These are phyloP conservation scores for sheep (Ovis aries) DNA, from an alignment of 2,113 vertebrate species.

Conservation along the genomic window DNA sequence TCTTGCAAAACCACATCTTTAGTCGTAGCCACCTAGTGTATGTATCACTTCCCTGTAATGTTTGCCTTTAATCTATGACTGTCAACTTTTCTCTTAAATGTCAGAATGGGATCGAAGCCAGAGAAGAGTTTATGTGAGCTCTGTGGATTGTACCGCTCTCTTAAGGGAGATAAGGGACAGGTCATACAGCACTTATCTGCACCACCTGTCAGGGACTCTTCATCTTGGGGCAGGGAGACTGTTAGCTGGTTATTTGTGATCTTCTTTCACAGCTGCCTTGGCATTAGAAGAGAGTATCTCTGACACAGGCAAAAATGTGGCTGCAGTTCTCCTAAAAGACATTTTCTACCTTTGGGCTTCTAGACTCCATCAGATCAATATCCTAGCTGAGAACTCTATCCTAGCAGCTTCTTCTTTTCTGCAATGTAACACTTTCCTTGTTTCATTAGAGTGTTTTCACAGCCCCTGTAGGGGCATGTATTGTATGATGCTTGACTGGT, in stretches of 20 bases:
- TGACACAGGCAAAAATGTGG: background rate
- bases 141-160: conserved; percentile 42
- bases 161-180: conserved; percentile 51
- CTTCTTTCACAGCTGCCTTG: background rate
- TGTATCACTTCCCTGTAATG: conserved; percentile 10
- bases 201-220: conserved; percentile 52
- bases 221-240: background rate
- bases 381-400: background rate
- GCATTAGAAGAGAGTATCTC: background rate
- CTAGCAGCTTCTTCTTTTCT: conserved; percentile 20
- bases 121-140: conserved; percentile 37
- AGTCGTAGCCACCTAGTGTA: conserved; percentile 22
- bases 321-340: conserved; percentile 22
- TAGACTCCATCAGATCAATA: conserved; percentile 42
- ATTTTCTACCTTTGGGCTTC: conserved; percentile 27
- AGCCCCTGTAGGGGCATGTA: background rate
- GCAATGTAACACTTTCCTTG: conserved; percentile 25
- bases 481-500: background rate
- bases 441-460: conserved; percentile 48
- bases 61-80: conserved; percentile 46
- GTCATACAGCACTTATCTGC: conserved; percentile 41
- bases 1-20: conserved; percentile 41
- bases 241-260: conserved; percentile 5
- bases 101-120: conserved; percentile 49
- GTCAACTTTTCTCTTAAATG: conserved; percentile 44